These are phyloP conservation scores for Sinocyclocheilus rhinocerous DNA, from an alignment of 2,113 vertebrate species.

Conservation along the genomic window DNA sequence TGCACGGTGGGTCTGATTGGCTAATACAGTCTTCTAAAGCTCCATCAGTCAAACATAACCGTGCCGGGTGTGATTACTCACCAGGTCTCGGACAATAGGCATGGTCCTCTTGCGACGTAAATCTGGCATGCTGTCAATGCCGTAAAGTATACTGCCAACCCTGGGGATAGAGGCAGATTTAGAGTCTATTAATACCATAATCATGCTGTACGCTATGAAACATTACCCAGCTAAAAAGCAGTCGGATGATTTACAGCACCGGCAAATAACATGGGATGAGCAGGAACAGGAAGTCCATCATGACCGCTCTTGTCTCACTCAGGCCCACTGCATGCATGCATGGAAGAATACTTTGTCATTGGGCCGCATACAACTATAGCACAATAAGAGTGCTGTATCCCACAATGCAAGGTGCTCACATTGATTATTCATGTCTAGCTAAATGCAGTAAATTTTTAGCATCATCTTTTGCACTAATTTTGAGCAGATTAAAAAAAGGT, in stretches of 20 bases:
- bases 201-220: slow-evolving; percentile 71
- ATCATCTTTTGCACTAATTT: background rate
- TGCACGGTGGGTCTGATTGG: slow-evolving; percentile 60
- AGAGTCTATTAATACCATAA: slow-evolving; percentile 81
- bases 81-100: slow-evolving; percentile 95
- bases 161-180: slow-evolving; percentile 77
- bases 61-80: slow-evolving; percentile 80
- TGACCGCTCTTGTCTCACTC: background rate
- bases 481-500: background rate
- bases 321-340: background rate
- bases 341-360: background rate
- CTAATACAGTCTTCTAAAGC: slow-evolving; percentile 39
- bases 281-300: background rate
- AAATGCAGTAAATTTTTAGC: background rate
- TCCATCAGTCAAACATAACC: slow-evolving; percentile 74
- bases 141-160: slow-evolving; percentile 88
- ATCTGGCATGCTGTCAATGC: slow-evolving; percentile 99
- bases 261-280: slow-evolving; percentile 55
- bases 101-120: slow-evolving; percentile 93
- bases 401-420: background rate
- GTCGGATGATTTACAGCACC: slow-evolving; percentile 70
- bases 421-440: background rate
- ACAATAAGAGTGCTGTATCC: background rate
- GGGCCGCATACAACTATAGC: background rate
- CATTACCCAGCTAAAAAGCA: slow-evolving; percentile 65